Evolutionary conservation across 1,140 invertebrate genomes (phyloP), one percentile per base, ranked within the genome.

Genomic region (Potamilus streckersoni): DNA sequence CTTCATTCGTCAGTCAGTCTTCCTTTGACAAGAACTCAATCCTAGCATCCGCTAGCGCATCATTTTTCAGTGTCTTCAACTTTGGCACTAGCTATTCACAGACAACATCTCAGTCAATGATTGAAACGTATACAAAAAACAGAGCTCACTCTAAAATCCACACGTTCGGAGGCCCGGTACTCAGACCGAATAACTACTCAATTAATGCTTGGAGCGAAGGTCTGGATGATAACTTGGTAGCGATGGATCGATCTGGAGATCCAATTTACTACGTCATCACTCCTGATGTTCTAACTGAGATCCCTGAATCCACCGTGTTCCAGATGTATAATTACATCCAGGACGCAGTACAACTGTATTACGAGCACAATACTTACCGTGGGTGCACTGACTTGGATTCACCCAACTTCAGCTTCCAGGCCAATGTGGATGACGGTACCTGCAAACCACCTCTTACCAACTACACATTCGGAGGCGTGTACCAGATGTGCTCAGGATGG

Each of bases 191-290:
- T 16, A 78, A 82, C 55, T 82, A 79, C 58, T 79, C 80, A 15
- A 63, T 81, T 19, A 78, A 80, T 38, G 71, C 81, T 20, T 85
- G 83, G 83, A 71, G 68, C 16, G 74, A 76, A 15, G 70, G 66
- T 11, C 71, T 85, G 13, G 67, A 76, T 11, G 73, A 83, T 59
- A 77, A 84, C 60, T 59, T 86, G 27, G 83, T 86, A 13, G 79
- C 84, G 0, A 69, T 86, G 15, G 86, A 87, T 64, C 71, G 80
- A 13, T 72, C 70, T 8, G 86, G 85, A 23, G 85, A 87, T 74
- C 86, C 86, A 15, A 17, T 86, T n/a, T 76, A 80, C 65, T 84
- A 80, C 73, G 27, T 81, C 14, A 77, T 87, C 27, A 87, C 74
- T 20, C 62, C 70, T 2, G 61, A 69, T 1, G 78, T 64, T n/a